Evolutionary conservation across 2,113 vertebrate species (phyloP).

Genomic region (Oncorhynchus tshawytscha): DNA sequence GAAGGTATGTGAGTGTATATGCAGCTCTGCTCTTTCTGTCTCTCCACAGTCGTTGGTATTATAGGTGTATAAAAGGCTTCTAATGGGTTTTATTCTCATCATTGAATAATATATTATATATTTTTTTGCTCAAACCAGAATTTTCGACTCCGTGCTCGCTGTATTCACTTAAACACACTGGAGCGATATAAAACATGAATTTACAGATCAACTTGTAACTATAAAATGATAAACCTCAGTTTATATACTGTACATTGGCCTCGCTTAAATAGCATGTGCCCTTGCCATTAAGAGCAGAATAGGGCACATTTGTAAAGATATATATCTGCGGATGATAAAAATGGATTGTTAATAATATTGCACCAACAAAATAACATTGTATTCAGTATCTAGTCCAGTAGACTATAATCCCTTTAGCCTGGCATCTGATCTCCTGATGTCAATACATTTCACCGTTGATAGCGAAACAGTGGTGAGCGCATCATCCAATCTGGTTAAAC

Average conservation of each 20-base stretch:
- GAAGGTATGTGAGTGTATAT: constrained; percentile 20
- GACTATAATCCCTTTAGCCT: constrained; percentile 24
- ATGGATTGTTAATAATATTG: constrained; percentile 44
- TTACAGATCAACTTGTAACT: background rate
- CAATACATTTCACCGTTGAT: no score
- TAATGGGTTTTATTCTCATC: background rate
- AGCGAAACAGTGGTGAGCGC: no score
- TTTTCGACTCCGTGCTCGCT: constrained; percentile 23
- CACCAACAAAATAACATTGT: constrained; percentile 65
- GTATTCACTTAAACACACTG: constrained; percentile 21
- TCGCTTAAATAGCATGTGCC: no score
- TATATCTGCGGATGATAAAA: background rate
- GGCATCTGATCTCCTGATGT: background rate
- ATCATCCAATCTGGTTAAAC: no score
- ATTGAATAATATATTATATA: background rate
- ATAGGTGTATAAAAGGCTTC: background rate
- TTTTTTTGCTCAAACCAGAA: background rate
- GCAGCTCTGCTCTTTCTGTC: constrained; percentile 19
- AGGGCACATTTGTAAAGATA: no score
- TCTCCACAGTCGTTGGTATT: constrained; percentile 40
- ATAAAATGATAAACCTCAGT: background rate
- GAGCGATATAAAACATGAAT: constrained; percentile 50
- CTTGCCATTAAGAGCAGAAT: no score
- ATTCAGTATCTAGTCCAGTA: constrained; percentile 8
- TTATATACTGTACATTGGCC: no score